Evolutionary conservation across 2,888 invertebrate genomes (phyloP).

Genomic region (Eutolmus rufibarbis): DNA sequence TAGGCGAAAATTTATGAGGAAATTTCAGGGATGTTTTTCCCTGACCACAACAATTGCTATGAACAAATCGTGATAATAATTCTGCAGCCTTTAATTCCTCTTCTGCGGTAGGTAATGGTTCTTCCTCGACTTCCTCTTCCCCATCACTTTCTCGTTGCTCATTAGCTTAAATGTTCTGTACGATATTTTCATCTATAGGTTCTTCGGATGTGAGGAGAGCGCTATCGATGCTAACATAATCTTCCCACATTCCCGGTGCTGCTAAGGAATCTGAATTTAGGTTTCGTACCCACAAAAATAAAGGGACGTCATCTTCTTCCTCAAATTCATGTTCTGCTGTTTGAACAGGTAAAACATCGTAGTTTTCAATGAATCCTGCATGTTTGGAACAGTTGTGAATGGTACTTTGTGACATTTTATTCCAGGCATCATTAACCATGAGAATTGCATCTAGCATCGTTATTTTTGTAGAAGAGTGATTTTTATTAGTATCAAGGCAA

Average conservation of each 20-base stretch:
- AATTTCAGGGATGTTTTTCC: too few relatives aligned
- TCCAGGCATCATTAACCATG: neutral
- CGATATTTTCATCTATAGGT: neutral
- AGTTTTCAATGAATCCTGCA: neutral
- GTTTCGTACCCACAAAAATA: neutral
- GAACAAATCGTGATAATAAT: neutral
- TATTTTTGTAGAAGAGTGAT: neutral
- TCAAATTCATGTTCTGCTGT: neutral
- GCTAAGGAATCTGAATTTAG: neutral
- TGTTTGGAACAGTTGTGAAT: neutral
- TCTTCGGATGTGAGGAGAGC: neutral
- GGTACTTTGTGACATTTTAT: neutral
- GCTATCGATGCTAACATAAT: neutral
- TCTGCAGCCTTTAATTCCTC: neutral
- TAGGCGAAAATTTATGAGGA: too few relatives aligned
- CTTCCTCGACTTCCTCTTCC: neutral
- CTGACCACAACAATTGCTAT: too few relatives aligned
- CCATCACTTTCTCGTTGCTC: neutral
- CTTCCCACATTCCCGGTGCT: neutral
- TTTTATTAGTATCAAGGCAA: too few relatives aligned
- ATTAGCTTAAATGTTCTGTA: neutral
- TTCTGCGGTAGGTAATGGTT: neutral
- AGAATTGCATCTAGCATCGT: neutral
- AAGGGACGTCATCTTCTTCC: neutral
- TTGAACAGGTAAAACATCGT: neutral